These are phyloP conservation scores for Rhimphoctona megacephalus DNA, from an alignment of 2,888 invertebrate genomes.

Conservation along the genomic window DNA sequence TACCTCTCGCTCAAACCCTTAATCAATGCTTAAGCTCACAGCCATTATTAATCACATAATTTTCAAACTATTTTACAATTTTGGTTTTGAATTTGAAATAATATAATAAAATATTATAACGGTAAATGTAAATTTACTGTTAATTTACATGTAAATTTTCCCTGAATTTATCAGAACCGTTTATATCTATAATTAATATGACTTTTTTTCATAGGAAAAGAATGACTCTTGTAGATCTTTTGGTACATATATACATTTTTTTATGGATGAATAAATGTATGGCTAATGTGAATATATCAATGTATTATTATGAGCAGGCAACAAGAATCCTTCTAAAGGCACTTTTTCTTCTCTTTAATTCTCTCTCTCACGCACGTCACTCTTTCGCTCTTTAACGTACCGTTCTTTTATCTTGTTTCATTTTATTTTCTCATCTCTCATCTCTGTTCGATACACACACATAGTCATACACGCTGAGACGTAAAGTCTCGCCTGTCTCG, in stretches of 20 bases:
- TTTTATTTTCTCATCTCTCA: constrained; percentile 40
- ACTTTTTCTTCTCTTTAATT: constrained; percentile 36
- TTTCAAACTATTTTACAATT: background rate
- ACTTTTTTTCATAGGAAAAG: background rate
- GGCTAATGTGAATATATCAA: constrained; percentile 54
- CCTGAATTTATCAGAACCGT: too few species aligned
- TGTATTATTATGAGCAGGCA: constrained; percentile 43
- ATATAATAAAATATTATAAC: background rate
- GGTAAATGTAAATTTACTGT: too few species aligned
- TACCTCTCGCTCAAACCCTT: too few species aligned
- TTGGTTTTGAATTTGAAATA: background rate
- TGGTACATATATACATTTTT: background rate
- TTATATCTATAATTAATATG: background rate
- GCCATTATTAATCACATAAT: background rate
- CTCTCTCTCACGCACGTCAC: background rate
- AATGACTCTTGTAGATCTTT: background rate
- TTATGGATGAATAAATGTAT: constrained; percentile 57
- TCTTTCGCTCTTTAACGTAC: constrained; percentile 23
- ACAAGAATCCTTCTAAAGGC: constrained; percentile 38
- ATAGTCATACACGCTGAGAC: constrained; percentile 4
- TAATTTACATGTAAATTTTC: too few species aligned
- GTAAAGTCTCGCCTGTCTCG: constrained; percentile 11
- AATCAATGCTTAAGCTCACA: background rate
- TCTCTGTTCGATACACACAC: constrained; percentile 25
- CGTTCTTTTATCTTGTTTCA: constrained; percentile 35